Base-by-base conservation (phyloP, 2,113 vertebrate genomes). In the Lanius collurio region DNA sequence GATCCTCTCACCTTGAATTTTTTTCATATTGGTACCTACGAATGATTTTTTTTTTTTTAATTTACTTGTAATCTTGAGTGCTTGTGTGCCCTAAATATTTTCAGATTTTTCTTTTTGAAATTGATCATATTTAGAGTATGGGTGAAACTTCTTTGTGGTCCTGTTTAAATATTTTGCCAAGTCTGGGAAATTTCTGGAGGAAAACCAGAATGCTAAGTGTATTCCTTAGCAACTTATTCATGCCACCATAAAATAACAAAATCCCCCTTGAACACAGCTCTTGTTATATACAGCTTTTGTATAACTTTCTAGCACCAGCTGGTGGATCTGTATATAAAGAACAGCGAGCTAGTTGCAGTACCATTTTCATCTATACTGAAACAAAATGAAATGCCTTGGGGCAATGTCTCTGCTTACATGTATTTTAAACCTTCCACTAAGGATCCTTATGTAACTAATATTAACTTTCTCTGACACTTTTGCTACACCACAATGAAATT, bases 191-290 rank as follows among this genome's bases (percentile, higher is more conserved):
- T 69, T 92, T 65, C n/a, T 55, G 8, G 5, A n/a, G 83, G 52
- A 64, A 85, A 71, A 18, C 2, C 5, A 15, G 49, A 31, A 10
- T 39, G 24, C 2, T 71, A 56, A 3, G 1, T 70, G 31, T 59
- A 11, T 50, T 85, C 31, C 15, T 65, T 63, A 62, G 19, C 13
- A 79, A 53, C 31, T 6, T 70, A 21, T 80, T 33, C 19, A 59
- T 44, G 12, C 59, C 78, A 50, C 39, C 3, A 19, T 50, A 15
- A 80, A 73, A 53, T 59, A 59, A 59, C 4, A 44, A 79, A 77
- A 44, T 50, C 5, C 6, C 1, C 6, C 2, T 49, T 5, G 21
- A 46, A 39, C 3, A 20, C 1, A 6, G 16, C 30, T 76, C 15
- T 44, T 27, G 7, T 77, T 76, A 22, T 14, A 23, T 19, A 31